A percentile compares a stretch with the other conserved stretches of the same genome.
Evolutionary conservation across 2,888 invertebrate genomes (phyloP).

Genomic region (Odontothrips loti): DNA sequence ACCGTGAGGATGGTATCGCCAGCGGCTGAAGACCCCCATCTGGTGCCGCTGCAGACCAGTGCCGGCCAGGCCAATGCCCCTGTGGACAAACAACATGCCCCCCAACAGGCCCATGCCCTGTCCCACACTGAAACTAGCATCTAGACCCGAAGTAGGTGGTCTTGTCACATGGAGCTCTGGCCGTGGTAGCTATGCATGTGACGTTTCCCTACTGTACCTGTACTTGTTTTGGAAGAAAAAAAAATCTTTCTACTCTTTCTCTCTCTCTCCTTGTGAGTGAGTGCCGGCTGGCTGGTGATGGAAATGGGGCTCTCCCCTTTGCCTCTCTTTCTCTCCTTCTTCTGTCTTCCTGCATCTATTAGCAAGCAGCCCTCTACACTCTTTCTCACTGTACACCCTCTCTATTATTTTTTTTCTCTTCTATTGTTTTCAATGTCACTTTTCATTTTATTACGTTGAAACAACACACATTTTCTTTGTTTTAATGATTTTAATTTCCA

Average conservation of each 20-base stretch:
- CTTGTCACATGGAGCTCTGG: neutral
- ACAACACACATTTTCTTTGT: constrained; percentile 34
- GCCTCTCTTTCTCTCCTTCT: constrained; percentile 42
- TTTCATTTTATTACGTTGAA: constrained; percentile 11
- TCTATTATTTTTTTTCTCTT: constrained; percentile 30
- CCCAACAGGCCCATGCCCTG: constrained; percentile 38
- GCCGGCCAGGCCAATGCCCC: constrained; percentile 32
- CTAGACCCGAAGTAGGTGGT: constrained; percentile 38
- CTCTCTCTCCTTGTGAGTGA: constrained; percentile 42
- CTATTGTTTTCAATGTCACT: constrained; percentile 15
- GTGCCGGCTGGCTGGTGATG: constrained; percentile 44
- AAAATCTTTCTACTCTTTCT: neutral
- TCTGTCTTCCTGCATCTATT: constrained; percentile 38
- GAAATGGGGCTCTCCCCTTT: constrained; percentile 43
- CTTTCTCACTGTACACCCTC: constrained; percentile 27
- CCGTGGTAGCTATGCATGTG: constrained; percentile 36
- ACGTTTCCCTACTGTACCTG: constrained; percentile 32
- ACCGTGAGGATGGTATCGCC: constrained; percentile 40
- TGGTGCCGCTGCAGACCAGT: constrained; percentile 34
- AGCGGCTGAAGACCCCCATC: constrained; percentile 40
- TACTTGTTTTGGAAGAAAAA: neutral
- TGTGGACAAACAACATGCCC: constrained; percentile 38
- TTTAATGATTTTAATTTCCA: constrained; percentile 37
- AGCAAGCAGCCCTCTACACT: constrained; percentile 2
- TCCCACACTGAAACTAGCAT: constrained; percentile 21